A percentile compares a stretch with the other conserved stretches of the same genome.
Evolutionary conservation across 1,140 invertebrate genomes (phyloP).

Genomic region (Neodiprion virginianus): DNA sequence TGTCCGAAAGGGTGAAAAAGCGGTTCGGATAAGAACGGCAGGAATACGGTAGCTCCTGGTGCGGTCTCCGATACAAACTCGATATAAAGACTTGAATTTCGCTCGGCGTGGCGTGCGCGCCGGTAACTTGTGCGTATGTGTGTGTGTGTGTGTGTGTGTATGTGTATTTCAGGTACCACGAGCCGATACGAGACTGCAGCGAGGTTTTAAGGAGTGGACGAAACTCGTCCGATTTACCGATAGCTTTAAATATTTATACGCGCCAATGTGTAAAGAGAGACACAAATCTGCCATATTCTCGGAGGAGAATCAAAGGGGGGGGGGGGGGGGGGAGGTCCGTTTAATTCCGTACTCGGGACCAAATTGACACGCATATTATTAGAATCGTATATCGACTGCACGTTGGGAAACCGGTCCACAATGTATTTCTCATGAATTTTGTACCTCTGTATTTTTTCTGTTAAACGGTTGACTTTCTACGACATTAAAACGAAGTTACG

Average conservation of each 20-base stretch:
- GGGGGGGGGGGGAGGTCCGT: too few species aligned
- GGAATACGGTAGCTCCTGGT: constrained; percentile 6
- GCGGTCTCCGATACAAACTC: background rate
- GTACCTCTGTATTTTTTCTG: too few species aligned
- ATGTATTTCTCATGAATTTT: too few species aligned
- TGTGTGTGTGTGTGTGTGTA: too few species aligned
- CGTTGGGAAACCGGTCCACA: too few species aligned
- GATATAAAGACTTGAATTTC: constrained; percentile 3
- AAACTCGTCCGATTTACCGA: constrained; percentile 1
- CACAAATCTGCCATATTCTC: too few species aligned
- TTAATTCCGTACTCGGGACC: too few species aligned
- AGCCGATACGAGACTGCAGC: background rate
- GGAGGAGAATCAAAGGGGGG: too few species aligned
- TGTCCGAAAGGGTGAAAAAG: constrained; percentile 4
- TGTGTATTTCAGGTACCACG: background rate
- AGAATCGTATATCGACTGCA: too few species aligned
- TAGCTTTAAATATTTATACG: background rate
- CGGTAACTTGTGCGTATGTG: background rate
- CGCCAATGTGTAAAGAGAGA: background rate
- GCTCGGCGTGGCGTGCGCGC: background rate
- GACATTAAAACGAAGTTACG: too few species aligned
- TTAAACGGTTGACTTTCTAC: too few species aligned
- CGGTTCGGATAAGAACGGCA: constrained; percentile 4
- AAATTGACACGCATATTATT: too few species aligned
- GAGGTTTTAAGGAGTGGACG: constrained; percentile 3